Percentiles rank a stretch among this genome's conserved stretches.
These are phyloP conservation scores for Dryoscopus gambensis DNA, from an alignment of 2,113 vertebrate genomes.

Conservation along the genomic window DNA sequence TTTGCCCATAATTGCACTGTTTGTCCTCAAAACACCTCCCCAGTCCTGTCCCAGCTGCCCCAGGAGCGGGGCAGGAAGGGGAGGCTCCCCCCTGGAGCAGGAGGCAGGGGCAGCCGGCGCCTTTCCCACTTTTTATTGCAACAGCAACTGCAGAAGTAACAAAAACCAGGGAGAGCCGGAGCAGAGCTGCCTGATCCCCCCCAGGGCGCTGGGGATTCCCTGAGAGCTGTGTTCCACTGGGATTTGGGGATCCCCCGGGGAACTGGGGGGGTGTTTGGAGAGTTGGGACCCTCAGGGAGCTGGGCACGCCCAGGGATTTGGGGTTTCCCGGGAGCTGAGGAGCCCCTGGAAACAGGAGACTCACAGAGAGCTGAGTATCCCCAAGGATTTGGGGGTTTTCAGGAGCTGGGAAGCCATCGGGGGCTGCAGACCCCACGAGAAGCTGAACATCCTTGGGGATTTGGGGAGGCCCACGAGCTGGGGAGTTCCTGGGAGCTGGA, in stretches of 20 bases:
- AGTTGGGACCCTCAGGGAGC: background rate
- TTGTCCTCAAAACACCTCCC: background rate
- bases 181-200: background rate
- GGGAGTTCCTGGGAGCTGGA: background rate
- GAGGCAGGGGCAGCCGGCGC: accelerated
- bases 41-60: background rate
- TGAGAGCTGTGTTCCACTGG: background rate
- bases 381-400: background rate
- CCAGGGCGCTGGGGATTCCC: background rate
- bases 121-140: slow-evolving; percentile 28
- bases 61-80: background rate
- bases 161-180: background rate
- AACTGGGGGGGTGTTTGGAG: background rate
- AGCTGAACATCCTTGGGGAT: background rate
- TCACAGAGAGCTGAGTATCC: background rate
- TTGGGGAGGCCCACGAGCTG: background rate
- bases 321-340: background rate
- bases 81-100: background rate
- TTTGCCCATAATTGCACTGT: background rate
- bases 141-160: background rate
- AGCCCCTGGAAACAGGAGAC: background rate
- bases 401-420: background rate
- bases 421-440: background rate
- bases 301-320: background rate
- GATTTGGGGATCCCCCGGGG: background rate